A percentile compares a stretch with the other conserved stretches of the same genome.
These are phyloP conservation scores for Diadophis punctatus DNA, from an alignment of 2,113 vertebrate species.

Conservation along the genomic window DNA sequence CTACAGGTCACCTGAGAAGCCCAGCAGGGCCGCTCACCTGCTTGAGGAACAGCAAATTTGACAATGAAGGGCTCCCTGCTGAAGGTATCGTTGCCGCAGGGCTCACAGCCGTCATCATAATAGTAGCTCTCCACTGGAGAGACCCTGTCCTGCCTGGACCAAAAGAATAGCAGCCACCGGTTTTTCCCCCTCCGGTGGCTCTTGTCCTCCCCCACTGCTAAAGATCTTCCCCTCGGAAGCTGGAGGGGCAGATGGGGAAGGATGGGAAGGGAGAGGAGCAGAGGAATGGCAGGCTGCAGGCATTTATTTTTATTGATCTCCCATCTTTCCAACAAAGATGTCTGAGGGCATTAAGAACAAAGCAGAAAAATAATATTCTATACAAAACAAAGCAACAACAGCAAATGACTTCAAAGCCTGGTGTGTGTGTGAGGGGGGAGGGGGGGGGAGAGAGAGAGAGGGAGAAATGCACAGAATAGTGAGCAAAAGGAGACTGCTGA, in stretches of 20 bases:
- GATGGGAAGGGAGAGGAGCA: not conserved
- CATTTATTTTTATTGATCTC: not conserved
- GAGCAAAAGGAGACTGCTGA: not conserved
- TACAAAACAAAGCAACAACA: not conserved
- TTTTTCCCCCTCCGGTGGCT: not conserved
- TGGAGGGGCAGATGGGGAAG: not conserved
- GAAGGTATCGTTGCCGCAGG: slow-evolving; percentile 75
- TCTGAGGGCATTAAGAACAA: not conserved
- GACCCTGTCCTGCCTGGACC: slow-evolving; percentile 69
- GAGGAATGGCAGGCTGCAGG: not conserved
- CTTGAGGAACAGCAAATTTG: slow-evolving; percentile 72
- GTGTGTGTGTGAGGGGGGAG: not conserved
- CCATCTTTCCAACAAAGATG: not conserved
- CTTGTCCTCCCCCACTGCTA: not conserved
- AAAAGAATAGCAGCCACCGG: not conserved
- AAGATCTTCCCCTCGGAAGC: not conserved
- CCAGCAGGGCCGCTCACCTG: slow-evolving; percentile 57
- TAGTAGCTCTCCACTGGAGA: slow-evolving; percentile 77
- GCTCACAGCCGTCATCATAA: slow-evolving; percentile 75
- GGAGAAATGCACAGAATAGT: not conserved
- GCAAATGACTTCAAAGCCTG: not conserved
- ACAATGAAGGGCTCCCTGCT: slow-evolving; percentile 88
- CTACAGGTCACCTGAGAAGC: not conserved
- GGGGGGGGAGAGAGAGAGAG: not conserved
- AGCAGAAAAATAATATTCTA: not conserved